Evolutionary conservation across 2,113 vertebrate species (phyloP), one percentile per base, ranked within the genome.

Genomic region (Thomomys bottae): DNA sequence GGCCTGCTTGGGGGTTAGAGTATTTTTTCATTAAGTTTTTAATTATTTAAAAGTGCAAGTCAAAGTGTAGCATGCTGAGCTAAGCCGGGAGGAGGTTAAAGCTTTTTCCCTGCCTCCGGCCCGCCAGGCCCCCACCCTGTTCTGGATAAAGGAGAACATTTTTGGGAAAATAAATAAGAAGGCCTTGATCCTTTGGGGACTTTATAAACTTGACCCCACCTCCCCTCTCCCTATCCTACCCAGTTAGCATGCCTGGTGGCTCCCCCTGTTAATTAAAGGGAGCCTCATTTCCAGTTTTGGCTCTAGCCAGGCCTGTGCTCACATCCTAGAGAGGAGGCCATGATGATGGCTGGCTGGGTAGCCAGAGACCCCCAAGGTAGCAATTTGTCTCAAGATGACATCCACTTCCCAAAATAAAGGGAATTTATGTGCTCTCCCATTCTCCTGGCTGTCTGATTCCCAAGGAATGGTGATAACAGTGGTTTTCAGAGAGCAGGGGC

Each of bases 1-100:
- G 81, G 89, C 81, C 66, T 81, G 66, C 84, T 90, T 94, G 32
- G 77, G 70, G 73, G 67, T 89, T 92, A 89, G 94, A 93, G 91
- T 96, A 95, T 89, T 96, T 95, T 96, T 96, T 96, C 96, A 96
- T 96, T 95, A 96, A 96, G 94, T 95, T 96, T 95, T 91, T 89
- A 95, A 94, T 96, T 92, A 96, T 95, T 94, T 89, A 73, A 86
- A 96, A 96, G 95, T 87, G 87, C 94, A 90, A 95, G 89, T 93
- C 87, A 86, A 78, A 93, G 92, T 90, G 91, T 32, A 45, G 82
- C 30, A 20, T 84, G 86, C 90, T 64, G 49, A 92, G 92, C 68
- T 66, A 84, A 40, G 80, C 84, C 72, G 72, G 72, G 32, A n/a
- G 92, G 81, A 95, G 80, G 92, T 87, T 92, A 84, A 95, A 90